These are phyloP conservation scores for Drosophila monieri DNA, from an alignment of 2,888 invertebrate species.

Conservation along the genomic window DNA sequence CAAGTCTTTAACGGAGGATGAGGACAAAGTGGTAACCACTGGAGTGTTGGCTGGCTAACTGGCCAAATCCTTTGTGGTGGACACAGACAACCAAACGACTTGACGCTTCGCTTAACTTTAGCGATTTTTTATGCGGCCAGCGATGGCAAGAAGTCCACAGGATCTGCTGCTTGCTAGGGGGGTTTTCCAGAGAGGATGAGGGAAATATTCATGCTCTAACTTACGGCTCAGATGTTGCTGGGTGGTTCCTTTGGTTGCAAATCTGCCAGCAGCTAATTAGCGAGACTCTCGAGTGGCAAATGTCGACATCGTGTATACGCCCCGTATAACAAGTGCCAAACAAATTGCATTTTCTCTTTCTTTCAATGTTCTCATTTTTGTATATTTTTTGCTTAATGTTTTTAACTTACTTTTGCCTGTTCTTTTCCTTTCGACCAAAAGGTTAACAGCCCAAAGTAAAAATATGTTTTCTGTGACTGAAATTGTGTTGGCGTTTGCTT, in stretches of 20 bases:
- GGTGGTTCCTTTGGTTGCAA: constrained; percentile 36
- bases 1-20: not conserved
- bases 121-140: constrained; percentile 73
- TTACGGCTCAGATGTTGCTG: constrained; percentile 20
- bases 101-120: constrained; percentile 80
- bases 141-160: constrained; percentile 21
- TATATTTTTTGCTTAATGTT: not conserved
- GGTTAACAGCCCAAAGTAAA: constrained; percentile 32
- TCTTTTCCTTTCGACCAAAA: constrained; percentile 21
- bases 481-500: constrained; percentile 44
- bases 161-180: not conserved
- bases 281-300: constrained; percentile 62
- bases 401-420: constrained; percentile 10
- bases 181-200: not conserved
- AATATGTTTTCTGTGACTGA: constrained; percentile 54
- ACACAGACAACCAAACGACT: constrained; percentile 74
- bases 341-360: constrained; percentile 60
- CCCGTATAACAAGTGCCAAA: constrained; percentile 54
- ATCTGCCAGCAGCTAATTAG: constrained; percentile 76
- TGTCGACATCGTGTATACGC: constrained; percentile 72
- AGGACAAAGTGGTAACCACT: constrained; percentile 33
- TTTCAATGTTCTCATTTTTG: not conserved
- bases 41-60: constrained; percentile 76
- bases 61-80: constrained; percentile 76
- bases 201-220: constrained; percentile 47